phyloP scores from a whole-genome alignment of 1,140 invertebrate genomes.

The Ceratosolen fusciceps region DNA sequence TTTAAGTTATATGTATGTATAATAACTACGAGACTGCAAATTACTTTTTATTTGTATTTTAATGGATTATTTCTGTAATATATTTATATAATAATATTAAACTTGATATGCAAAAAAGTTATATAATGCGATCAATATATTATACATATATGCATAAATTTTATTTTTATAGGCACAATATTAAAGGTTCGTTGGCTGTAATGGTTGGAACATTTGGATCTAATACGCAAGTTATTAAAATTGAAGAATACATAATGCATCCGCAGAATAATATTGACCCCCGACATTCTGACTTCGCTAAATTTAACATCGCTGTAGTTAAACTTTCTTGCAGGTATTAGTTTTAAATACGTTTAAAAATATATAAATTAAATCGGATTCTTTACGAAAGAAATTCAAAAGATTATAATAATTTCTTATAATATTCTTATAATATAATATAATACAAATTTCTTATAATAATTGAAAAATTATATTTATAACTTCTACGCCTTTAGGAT shows the following conservation, averaged over 20 bases:
- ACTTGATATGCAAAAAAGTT: no score
- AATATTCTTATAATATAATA: no score
- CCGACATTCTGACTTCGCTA: constrained; percentile 26
- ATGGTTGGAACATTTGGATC: constrained; percentile 48
- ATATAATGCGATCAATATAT: no score
- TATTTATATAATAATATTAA: no score
- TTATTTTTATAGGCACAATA: constrained; percentile 49
- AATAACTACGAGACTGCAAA: no score
- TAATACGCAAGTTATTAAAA: constrained; percentile 51
- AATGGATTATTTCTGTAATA: no score
- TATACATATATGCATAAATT: no score
- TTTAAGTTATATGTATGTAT: no score
- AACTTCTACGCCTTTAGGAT: constrained; percentile 36
- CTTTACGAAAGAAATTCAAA: not conserved
- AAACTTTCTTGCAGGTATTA: constrained; percentile 53
- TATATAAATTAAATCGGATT: not conserved
- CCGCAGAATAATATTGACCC: constrained; percentile 46
- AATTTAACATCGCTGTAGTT: constrained; percentile 51
- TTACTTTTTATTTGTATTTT: no score
- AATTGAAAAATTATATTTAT: not conserved
- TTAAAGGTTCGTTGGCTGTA: constrained; percentile 50
- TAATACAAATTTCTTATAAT: no score
- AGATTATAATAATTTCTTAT: no score
- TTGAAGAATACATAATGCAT: constrained; percentile 51
- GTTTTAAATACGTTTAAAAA: not conserved